Percentiles rank a stretch among this genome's conserved stretches.
Conservation (phyloP, 92 coral and sea anemone genomes). For the Muricea muricata region DNA sequence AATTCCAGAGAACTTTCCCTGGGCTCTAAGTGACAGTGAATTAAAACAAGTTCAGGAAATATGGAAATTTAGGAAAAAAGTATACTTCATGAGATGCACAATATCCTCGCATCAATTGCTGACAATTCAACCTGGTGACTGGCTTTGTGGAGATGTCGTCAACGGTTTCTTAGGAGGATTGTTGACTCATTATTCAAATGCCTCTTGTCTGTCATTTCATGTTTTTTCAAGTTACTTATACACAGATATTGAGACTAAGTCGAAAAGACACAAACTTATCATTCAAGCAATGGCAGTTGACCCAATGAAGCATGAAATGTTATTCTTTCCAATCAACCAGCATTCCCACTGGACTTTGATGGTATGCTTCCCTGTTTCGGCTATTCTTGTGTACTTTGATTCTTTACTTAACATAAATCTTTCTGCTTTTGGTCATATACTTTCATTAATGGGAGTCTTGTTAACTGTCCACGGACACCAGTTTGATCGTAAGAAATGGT, state of each 20-base stretch:
- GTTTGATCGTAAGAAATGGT: not conserved
- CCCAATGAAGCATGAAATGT: not conserved
- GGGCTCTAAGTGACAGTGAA: not conserved
- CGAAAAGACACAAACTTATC: not conserved
- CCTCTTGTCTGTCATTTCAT: not conserved
- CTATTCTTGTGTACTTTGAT: slow-evolving; percentile 25
- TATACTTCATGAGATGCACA: not conserved
- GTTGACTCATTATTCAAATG: not conserved
- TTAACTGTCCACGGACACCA: not conserved
- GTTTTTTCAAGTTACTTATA: slow-evolving; percentile 6
- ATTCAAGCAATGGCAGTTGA: slow-evolving; percentile 6
- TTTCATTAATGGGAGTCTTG: not conserved
- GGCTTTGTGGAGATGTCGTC: slow-evolving; percentile 13
- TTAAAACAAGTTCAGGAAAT: not conserved
- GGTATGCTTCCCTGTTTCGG: slow-evolving; percentile 12
- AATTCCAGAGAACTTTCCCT: not conserved
- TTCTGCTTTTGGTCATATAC: slow-evolving; percentile 6
- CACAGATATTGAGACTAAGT: not conserved
- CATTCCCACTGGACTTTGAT: not conserved
- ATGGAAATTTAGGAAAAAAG: slow-evolving; percentile 6
- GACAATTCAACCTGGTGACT: slow-evolving; percentile 5
- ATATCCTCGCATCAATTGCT: slow-evolving; percentile 5
- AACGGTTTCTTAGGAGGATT: not conserved
- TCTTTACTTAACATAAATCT: not conserved
- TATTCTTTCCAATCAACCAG: not conserved